phyloP scores from a whole-genome alignment of 1,140 invertebrate genomes.

The Ceratina calcarata region DNA sequence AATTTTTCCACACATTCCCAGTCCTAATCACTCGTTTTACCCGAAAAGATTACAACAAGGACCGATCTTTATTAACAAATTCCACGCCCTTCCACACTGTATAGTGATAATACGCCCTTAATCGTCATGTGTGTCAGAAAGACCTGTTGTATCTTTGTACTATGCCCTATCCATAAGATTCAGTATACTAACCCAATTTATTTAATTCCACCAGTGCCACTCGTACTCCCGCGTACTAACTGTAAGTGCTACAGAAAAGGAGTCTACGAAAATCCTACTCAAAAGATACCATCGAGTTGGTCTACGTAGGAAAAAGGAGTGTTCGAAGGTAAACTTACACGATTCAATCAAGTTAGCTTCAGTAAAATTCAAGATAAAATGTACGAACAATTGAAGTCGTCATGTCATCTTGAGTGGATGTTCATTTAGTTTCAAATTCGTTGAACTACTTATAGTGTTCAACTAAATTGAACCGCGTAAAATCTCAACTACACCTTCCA shows the following conservation, averaged over 20 bases:
- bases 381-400: not conserved
- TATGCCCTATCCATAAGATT: not conserved
- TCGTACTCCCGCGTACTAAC: not conserved
- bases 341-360: too few relatives aligned
- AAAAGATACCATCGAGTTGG: not conserved
- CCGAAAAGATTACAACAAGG: not conserved
- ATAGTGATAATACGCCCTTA: too few relatives aligned
- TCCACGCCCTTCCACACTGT: not conserved
- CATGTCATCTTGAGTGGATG: not conserved
- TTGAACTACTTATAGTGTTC: too few relatives aligned
- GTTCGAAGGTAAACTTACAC: too few relatives aligned
- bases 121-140: too few relatives aligned
- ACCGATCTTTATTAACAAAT: not conserved
- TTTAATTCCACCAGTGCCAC: not conserved
- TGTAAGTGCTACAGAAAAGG: not conserved
- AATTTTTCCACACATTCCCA: slow-evolving; percentile 11
- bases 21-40: not conserved
- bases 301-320: not conserved
- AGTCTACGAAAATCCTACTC: not conserved
- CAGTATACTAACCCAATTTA: not conserved
- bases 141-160: slow-evolving; percentile 19
- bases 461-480: too few relatives aligned
- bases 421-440: too few relatives aligned
- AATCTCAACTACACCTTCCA: too few relatives aligned
- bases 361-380: too few relatives aligned